Evolutionary conservation across 2,797 vertebrate genomes (phyloP).

Genomic region (Brotogeris chrysoptera): DNA sequence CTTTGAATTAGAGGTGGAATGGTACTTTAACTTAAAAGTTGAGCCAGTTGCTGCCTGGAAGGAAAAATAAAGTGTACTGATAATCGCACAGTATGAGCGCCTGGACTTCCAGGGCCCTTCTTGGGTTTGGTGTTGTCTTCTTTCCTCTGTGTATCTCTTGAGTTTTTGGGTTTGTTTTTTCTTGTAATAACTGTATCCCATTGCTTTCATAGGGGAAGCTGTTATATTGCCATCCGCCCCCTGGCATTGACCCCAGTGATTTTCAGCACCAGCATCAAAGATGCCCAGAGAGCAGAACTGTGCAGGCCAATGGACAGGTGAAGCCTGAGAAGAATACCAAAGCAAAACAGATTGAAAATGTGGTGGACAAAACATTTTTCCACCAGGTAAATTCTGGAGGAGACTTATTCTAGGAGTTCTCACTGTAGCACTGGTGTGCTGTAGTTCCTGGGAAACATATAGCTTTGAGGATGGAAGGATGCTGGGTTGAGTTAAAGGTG

Average conservation of each 20-base stretch:
- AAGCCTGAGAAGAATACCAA: constrained; percentile 65
- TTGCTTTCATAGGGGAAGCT: constrained; percentile 87
- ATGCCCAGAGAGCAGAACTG: neutral
- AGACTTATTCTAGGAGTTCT: neutral
- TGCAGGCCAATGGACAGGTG: neutral
- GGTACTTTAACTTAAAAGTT: neutral
- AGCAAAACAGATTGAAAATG: constrained; percentile 88
- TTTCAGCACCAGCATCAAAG: constrained; percentile 88
- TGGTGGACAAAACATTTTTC: constrained; percentile 94
- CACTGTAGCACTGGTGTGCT: neutral
- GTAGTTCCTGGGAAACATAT: neutral
- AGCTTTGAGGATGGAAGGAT: neutral
- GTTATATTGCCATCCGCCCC: constrained; percentile 91
- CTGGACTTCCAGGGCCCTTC: neutral
- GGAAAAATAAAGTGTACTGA: neutral
- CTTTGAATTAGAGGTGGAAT: neutral
- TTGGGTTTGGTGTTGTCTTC: neutral
- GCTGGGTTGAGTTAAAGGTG: neutral
- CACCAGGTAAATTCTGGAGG: constrained; percentile 84
- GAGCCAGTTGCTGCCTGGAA: neutral
- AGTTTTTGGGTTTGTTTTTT: neutral
- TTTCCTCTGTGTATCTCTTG: neutral
- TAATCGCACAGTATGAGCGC: neutral
- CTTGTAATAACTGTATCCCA: neutral
- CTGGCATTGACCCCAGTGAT: constrained; percentile 77